These are phyloP conservation scores for Iphiclides podalirius DNA, from an alignment of 2,888 invertebrate species.

Conservation along the genomic window DNA sequence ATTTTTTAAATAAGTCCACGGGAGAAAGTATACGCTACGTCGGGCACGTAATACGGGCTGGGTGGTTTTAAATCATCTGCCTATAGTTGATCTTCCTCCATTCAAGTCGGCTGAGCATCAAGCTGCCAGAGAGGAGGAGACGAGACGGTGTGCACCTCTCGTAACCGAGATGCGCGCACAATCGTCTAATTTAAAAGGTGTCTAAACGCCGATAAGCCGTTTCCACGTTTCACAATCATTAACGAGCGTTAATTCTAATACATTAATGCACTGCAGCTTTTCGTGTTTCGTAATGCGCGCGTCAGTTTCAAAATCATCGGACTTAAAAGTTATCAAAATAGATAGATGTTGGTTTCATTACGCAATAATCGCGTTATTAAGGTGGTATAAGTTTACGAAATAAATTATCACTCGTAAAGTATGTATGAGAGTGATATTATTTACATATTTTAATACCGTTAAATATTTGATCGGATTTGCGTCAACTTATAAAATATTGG, in stretches of 20 bases:
- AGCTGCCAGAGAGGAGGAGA: too few species aligned
- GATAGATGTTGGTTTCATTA: constrained; percentile 34
- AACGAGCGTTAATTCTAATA: constrained; percentile 17
- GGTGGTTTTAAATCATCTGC: constrained; percentile 32
- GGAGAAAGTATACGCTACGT: constrained; percentile 68
- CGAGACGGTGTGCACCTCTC: too few species aligned
- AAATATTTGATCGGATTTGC: constrained; percentile 74
- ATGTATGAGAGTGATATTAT: constrained; percentile 39
- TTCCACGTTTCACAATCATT: constrained; percentile 10
- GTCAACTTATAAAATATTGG: constrained; percentile 65
- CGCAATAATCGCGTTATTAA: constrained; percentile 59
- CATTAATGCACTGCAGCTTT: constrained; percentile 8
- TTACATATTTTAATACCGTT: constrained; percentile 64
- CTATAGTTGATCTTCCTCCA: too few species aligned
- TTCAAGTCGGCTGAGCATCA: too few species aligned
- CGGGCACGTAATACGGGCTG: constrained; percentile 43
- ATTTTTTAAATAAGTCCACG: constrained; percentile 70
- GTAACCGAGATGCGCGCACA: not conserved
- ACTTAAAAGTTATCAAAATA: constrained; percentile 10
- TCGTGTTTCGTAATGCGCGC: constrained; percentile 13
- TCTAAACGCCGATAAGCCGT: constrained; percentile 7
- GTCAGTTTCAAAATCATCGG: constrained; percentile 4
- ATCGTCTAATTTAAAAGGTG: constrained; percentile 3
- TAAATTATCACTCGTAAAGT: constrained; percentile 55
- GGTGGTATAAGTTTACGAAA: constrained; percentile 30